A percentile compares a stretch with the other conserved stretches of the same genome.
Evolutionary conservation across 2,113 vertebrate genomes (phyloP).

Genomic region (Potamarius usumacintae): DNA sequence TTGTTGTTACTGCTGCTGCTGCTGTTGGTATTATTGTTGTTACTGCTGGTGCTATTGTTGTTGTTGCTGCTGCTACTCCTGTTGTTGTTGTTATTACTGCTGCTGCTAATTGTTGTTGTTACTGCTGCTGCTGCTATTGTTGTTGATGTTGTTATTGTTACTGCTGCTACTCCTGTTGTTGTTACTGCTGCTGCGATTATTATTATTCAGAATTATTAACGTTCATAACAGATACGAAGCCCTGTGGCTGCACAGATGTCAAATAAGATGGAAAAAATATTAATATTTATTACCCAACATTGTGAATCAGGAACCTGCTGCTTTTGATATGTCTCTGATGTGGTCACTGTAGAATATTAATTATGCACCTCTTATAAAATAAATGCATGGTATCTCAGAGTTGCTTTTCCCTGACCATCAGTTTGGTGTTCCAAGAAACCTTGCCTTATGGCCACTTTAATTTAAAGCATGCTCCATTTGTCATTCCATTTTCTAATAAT

Average conservation of each 20-base stretch:
- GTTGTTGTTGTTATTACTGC: no score
- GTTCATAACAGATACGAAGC: background rate
- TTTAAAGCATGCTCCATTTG: slow-evolving; percentile 26
- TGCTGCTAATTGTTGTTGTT: no score
- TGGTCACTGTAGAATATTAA: background rate
- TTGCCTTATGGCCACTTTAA: slow-evolving; percentile 8
- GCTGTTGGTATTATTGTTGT: no score
- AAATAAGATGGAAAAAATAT: background rate
- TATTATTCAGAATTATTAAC: background rate
- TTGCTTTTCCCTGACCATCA: background rate
- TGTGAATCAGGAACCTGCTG: background rate
- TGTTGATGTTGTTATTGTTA: no score
- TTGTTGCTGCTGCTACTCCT: no score
- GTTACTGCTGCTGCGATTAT: no score
- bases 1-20: no score
- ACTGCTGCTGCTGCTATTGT: no score
- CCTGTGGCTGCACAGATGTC: no score
- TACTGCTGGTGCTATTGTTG: no score
- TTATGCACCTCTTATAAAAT: background rate
- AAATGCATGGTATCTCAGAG: background rate
- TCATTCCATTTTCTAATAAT: slow-evolving; percentile 29
- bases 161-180: no score
- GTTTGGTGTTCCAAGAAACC: slow-evolving; percentile 11
- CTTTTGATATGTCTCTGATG: background rate
- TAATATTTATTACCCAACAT: background rate